Evolutionary conservation across 2,888 invertebrate genomes (phyloP).

Genomic region (Priocnemis perturbator): DNA sequence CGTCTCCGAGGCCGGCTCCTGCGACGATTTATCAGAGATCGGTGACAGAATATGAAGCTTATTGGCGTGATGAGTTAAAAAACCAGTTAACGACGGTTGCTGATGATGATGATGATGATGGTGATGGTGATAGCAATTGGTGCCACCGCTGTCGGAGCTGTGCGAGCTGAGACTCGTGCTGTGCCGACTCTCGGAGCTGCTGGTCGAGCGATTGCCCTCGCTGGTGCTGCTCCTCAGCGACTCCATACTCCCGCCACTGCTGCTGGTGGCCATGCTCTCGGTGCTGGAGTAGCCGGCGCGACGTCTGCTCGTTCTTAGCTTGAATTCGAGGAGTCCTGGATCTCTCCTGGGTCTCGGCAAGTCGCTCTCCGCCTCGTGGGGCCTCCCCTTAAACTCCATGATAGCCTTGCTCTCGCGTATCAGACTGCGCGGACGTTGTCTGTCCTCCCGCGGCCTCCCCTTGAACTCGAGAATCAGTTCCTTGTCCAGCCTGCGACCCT

Average conservation of each 20-base stretch:
- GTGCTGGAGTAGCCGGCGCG: constrained; percentile 85
- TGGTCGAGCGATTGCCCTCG: constrained; percentile 90
- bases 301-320: constrained; percentile 80
- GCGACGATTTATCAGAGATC: constrained; percentile 92
- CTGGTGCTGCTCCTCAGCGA: constrained; percentile 91
- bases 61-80: constrained; percentile 82
- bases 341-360: constrained; percentile 68
- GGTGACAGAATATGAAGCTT: constrained; percentile 92
- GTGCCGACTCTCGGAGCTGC: constrained; percentile 89
- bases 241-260: constrained; percentile 92
- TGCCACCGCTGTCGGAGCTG: constrained; percentile 87
- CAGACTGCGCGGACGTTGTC: constrained; percentile 69
- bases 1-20: constrained; percentile 89
- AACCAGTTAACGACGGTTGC: constrained; percentile 78
- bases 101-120: constrained; percentile 74
- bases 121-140: constrained; percentile 76
- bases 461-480: constrained; percentile 81
- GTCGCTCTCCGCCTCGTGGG: constrained; percentile 70
- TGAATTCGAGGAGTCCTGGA: constrained; percentile 78
- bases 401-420: constrained; percentile 78
- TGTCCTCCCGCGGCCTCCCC: constrained; percentile 79
- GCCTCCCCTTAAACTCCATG: constrained; percentile 85
- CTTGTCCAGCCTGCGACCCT: constrained; percentile 78
- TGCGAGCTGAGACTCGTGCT: constrained; percentile 91
- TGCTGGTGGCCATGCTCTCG: constrained; percentile 91